Evolutionary conservation across 2,797 vertebrate genomes (phyloP).

Genomic region (Eospalax fontanierii): DNA sequence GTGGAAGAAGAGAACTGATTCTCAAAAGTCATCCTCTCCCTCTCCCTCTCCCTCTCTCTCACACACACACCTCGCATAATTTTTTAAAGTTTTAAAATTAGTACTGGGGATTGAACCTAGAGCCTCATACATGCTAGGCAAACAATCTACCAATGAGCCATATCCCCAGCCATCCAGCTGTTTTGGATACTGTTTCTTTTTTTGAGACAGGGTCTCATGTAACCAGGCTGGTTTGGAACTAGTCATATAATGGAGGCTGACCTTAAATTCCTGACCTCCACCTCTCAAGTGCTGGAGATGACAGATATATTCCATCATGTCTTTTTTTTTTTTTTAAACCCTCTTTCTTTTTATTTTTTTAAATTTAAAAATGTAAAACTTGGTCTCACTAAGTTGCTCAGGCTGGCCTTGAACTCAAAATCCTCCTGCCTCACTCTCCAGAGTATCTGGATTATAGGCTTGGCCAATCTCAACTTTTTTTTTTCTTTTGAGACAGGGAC

Average conservation of each 20-base stretch:
- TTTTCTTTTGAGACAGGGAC: too few relatives aligned
- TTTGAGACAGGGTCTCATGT: neutral
- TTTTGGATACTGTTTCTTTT: neutral
- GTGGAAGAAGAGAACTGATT: too few relatives aligned
- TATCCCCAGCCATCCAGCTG: neutral
- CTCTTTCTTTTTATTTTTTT: too few relatives aligned
- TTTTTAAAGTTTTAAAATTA: neutral
- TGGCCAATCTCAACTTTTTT: too few relatives aligned
- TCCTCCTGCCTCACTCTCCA: neutral
- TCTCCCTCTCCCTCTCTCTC: too few relatives aligned
- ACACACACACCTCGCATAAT: neutral
- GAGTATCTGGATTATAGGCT: neutral
- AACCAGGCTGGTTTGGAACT: neutral
- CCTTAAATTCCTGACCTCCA: neutral
- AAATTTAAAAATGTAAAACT: too few relatives aligned
- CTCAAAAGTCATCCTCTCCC: too few relatives aligned
- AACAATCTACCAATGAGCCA: neutral
- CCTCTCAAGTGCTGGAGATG: neutral
- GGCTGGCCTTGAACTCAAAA: neutral
- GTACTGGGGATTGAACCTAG: neutral
- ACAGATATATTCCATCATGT: neutral
- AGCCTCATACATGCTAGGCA: neutral
- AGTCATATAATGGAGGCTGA: neutral
- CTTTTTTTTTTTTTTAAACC: too few relatives aligned
- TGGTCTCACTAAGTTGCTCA: neutral